Base-by-base conservation (phyloP, 2,113 vertebrate genomes). In the Rhea pennata region DNA sequence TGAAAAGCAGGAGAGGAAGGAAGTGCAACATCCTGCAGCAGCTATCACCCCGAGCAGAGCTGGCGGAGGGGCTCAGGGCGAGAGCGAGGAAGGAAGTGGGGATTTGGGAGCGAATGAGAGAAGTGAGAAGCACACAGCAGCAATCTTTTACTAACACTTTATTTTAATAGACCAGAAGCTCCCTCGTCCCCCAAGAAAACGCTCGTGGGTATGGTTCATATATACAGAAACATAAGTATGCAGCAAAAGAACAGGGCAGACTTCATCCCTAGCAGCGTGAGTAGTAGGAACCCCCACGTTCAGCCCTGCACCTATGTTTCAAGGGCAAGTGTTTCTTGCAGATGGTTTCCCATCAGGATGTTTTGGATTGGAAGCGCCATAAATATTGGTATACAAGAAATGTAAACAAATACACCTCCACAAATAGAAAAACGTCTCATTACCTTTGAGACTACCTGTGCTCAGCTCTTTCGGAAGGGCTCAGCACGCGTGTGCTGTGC, bases 201-300 rank as follows among this genome's bases (percentile, higher is more conserved):
- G 9, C 40, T 40, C 13, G 6, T 0, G 4, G 59, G 8, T 53
- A 12, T 54, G 20, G 48, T 16, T 73, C 58, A 64, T 44, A 3
- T 14, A 3, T 4, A 4, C 27, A 17, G 54, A 58, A 58, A 31
- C 54, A 58, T 29, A 29, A 31, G 54, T 15, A 56, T 27, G 7
- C 54, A 48, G 21, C 29, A 42, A 3, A 31, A 21, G 29, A 10
- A 7, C 7, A 19, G 50, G 20, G 46, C 10, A 15, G 59, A 11
- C 36, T 5, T 26, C 19, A 50, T 10, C 33, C 40, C 33, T 0
- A 0, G 66, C 1, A 48, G 62, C n/a, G 22, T 0, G 21, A 73
- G 48, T 56, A 23, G 39, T 24, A 27, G 6, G 51, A 36, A 4
- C 66, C 14, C 61, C 42, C 31, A 19, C 4, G 20, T 24, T 71